Evolutionary conservation across 2,113 vertebrate genomes (phyloP), one percentile per base, ranked within the genome.

Genomic region (Cinclus cinclus): DNA sequence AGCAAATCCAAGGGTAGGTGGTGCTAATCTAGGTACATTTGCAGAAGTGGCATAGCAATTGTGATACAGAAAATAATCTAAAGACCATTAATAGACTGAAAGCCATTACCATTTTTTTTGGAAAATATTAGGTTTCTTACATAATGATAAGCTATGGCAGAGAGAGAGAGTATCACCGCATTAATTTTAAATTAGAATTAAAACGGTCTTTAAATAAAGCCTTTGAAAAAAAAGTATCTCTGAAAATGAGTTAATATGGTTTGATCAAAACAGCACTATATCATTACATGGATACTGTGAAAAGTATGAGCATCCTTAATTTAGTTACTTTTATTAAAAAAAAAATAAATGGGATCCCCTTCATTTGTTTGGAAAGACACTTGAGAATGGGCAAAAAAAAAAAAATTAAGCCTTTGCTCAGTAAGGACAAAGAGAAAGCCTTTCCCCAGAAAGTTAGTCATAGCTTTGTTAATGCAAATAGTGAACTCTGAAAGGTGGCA

Each of bases 151-250:
- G 31, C 28, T 83, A 7, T 67, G 42, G 68, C 4, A 7, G 64
- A 65, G 44, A 53, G 44, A n/a, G n/a, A 35, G 24, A 86, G 11
- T 52, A 47, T 70, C 44, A 64, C 53, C 47, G 59, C 30, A 10
- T 2, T 90, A 70, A 83, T 89, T 90, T 91, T 60, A 89, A 71
- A n/a, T 47, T 94, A 86, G 79, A 85, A 64, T 68, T 92, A 65
- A 55, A 67, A 86, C 10, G 2, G 15, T 63, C 64, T 92, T 90
- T 81, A 33, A 83, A 71, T 56, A 77, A 71, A 52, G 25, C 25
- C 74, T 85, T 75, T 78, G n/a, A 62, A 82, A 95, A 87, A 87
- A 41, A 75, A 64, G 28, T 18, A 64, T 82, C 23, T 84, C 33
- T 69, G 82, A 84, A 89, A 79, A 22, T 58, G 15, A 92, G n/a